phyloP scores from a whole-genome alignment of 1,140 invertebrate species.

The Spodoptera litura region DNA sequence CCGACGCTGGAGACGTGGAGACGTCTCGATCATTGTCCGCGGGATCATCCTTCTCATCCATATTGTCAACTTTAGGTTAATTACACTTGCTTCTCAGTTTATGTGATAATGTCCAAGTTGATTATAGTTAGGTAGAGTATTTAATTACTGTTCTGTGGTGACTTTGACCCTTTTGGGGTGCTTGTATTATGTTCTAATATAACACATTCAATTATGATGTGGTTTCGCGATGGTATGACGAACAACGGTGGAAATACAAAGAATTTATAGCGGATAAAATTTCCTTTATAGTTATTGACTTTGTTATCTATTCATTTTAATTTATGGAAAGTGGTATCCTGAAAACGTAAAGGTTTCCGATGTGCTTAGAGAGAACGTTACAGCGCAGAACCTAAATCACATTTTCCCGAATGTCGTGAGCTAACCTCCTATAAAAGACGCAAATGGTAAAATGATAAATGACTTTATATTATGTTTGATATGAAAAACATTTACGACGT shows the following conservation, averaged over 20 bases:
- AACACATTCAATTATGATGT: not conserved
- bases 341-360: no score
- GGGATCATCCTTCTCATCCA: not conserved
- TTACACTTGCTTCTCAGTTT: not conserved
- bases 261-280: not conserved
- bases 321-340: no score
- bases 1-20: not conserved
- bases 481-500: constrained; percentile 8
- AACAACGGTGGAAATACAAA: not conserved
- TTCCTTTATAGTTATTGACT: not conserved
- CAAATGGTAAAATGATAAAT: not conserved
- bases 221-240: no score
- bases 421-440: not conserved
- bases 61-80: constrained; percentile 7
- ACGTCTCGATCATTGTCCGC: constrained; percentile 18
- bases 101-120: not conserved
- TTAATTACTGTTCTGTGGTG: constrained; percentile 12
- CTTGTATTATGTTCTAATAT: constrained; percentile 13
- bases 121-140: not conserved
- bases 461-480: not conserved
- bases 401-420: no score
- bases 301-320: no score
- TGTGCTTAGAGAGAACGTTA: no score
- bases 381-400: no score
- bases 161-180: constrained; percentile 3